Evolutionary conservation across 2,888 invertebrate species (phyloP), one percentile per base, ranked within the genome.

Genomic region (Epsilonema sp.): DNA sequence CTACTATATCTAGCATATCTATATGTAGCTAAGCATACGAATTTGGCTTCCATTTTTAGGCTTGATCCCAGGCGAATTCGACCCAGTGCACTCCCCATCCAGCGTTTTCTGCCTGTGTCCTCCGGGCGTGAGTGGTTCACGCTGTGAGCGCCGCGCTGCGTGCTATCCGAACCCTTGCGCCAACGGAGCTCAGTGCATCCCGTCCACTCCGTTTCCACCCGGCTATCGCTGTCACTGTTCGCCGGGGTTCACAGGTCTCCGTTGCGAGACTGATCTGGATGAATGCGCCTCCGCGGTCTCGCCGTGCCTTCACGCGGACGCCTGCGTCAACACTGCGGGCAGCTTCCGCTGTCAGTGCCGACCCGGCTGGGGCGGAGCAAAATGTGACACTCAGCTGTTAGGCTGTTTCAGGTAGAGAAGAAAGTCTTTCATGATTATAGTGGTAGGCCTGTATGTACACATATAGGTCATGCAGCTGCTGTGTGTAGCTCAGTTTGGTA

Each of bases 191-290:
- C 31, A 31, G 16, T 31, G 31, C 31, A 8, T 31, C 8, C 31
- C 31, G 16, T 11, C 31, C 31, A 16, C 8, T 8, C 8, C 8
- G 8, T 8, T 8, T 31, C 16, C 31, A 26, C 90, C 89, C 63
- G 71, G 74, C 26, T 92, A 90, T 67, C 82, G 80, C 66, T 90
- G 90, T 62, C 75, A 86, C 50, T n/a, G n/a, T n/a, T n/a, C n/a
- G n/a, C 85, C 85, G 19, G 87, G 86, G 26, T 89, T 76, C 62
- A 78, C 83, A 31, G 85, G 67, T 11, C 11, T n/a, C 22, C 13
- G 19, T 11, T 44, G 44, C 37, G 37, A 36, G 3, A 11, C 8
- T 4, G 2, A 3, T 3, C 19, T 31, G 13, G 11, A 44, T 26
- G 37, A 20, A 21, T 13, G 5, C 48, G 31, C 31, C 31, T 16